phyloP scores from a whole-genome alignment of 2,797 vertebrate species.

The Spinibarbus caldwelli region DNA sequence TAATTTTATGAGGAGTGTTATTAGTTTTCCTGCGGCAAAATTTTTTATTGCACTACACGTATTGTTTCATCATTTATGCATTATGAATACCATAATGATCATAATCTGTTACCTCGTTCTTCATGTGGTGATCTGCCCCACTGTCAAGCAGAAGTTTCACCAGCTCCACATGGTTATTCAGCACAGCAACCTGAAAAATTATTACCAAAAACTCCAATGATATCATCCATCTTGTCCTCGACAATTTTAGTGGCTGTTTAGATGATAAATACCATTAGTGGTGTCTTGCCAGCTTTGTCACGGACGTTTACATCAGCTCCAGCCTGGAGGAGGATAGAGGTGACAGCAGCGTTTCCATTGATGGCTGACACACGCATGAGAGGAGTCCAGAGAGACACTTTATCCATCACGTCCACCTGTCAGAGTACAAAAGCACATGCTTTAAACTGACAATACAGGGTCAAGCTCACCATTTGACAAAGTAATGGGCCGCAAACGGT shows the following conservation, averaged over 20 bases:
- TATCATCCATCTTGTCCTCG: background rate
- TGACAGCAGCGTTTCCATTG: constrained; percentile 69
- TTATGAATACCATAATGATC: background rate
- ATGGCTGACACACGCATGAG: constrained; percentile 76
- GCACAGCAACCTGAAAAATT: constrained; percentile 73
- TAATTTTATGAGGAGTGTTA: background rate
- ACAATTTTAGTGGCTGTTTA: background rate
- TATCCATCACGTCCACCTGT: constrained; percentile 73
- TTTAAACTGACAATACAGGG: constrained; percentile 3
- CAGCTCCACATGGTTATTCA: constrained; percentile 69
- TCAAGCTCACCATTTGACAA: background rate
- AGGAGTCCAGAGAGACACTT: constrained; percentile 73
- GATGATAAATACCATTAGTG: constrained; percentile 73
- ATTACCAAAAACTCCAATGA: constrained; percentile 8
- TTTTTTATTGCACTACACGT: background rate
- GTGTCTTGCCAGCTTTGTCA: constrained; percentile 78
- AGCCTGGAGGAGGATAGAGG: constrained; percentile 71
- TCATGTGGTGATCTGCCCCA: constrained; percentile 71
- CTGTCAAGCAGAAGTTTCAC: constrained; percentile 72
- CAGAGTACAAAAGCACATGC: constrained; percentile 19
- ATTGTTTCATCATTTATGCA: background rate
- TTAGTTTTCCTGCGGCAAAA: background rate
- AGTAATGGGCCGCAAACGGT: background rate
- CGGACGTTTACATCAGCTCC: constrained; percentile 75
- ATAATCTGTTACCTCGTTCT: constrained; percentile 68